A percentile compares a stretch with the other conserved stretches of the same genome.
These are phyloP conservation scores for Charina bottae DNA, from an alignment of 2,113 vertebrate species.

Conservation along the genomic window DNA sequence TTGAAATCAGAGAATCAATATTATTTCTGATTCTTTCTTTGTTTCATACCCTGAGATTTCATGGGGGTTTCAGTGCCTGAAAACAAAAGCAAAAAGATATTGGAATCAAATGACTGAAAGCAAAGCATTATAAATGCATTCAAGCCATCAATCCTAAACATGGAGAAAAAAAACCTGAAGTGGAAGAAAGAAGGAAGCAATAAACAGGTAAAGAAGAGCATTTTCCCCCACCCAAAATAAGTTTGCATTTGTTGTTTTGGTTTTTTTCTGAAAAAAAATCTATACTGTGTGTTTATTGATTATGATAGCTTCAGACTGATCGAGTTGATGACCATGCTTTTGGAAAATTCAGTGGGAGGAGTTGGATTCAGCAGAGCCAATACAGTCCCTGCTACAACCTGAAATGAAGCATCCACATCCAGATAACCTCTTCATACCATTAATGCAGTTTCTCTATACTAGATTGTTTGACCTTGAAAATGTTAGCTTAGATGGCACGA, in stretches of 20 bases:
- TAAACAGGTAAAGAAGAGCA: neutral
- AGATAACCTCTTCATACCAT: neutral
- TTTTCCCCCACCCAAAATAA: neutral
- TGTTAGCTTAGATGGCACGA: neutral
- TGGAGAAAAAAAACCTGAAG: neutral
- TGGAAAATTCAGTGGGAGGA: neutral
- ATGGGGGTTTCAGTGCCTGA: slow-evolving; percentile 60
- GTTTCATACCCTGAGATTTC: slow-evolving; percentile 56
- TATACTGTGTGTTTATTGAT: neutral
- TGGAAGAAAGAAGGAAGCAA: neutral
- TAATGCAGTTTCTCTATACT: neutral
- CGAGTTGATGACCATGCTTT: neutral
- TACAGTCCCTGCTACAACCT: neutral
- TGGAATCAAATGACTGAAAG: neutral
- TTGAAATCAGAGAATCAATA: neutral
- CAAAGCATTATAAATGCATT: rapidly evolving
- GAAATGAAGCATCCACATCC: neutral
- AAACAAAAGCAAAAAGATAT: neutral
- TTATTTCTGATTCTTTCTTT: rapidly evolving
- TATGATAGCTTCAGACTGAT: neutral
- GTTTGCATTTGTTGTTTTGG: neutral
- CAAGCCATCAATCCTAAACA: neutral
- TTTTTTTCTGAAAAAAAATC: neutral
- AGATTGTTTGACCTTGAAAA: neutral
- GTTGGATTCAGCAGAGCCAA: neutral